Base-by-base conservation (phyloP, 2,888 invertebrate genomes). In the Sinohyriopsis cumingii region DNA sequence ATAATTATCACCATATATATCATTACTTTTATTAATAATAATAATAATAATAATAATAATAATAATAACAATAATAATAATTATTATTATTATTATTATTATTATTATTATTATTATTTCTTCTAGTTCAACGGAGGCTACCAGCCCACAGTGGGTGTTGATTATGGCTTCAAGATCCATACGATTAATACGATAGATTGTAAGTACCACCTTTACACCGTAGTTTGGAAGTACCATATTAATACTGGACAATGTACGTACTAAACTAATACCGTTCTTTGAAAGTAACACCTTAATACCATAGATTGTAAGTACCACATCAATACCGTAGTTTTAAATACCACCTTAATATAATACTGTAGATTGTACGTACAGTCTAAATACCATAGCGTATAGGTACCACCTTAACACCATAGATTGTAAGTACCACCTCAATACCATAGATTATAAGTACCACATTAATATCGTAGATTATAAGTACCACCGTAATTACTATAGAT, bases 101-200 rank as follows among this genome's bases (percentile, higher is more conserved):
- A 9, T 57, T 19, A 59, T 28, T 45, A 45, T 45, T 45, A 45
- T 45, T 20, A 62, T 59, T 61, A 57, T 67, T 69, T 68, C 20
- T 78, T 71, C 59, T 78, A 88, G 87, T 88, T 87, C 71, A 84
- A 80, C 65, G 71, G 83, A 7, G 86, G 86, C 1, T 89, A 89
- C 70, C 88, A 89, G 69, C 87, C 89, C 24, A 89, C 89, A 59
- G 88, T 89, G 25, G 89, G 89, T 12, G 89, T 89, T 19, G 89
- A 89, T 75, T 89, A 89, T 80, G 89, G 89, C 0, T 89, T 89
- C 74, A 89, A 89, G 71, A 87, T 89, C 24, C 87, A 89, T 33
- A 76, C 80, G 45, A 77, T 88, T 1, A 73, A 82, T 53, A 86
- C 85, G 2, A 66, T 72, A 7, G 88, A 89, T 68, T 72, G 89